Conservation (phyloP, 2,797 vertebrate species). For the Diglossa cyanea region DNA sequence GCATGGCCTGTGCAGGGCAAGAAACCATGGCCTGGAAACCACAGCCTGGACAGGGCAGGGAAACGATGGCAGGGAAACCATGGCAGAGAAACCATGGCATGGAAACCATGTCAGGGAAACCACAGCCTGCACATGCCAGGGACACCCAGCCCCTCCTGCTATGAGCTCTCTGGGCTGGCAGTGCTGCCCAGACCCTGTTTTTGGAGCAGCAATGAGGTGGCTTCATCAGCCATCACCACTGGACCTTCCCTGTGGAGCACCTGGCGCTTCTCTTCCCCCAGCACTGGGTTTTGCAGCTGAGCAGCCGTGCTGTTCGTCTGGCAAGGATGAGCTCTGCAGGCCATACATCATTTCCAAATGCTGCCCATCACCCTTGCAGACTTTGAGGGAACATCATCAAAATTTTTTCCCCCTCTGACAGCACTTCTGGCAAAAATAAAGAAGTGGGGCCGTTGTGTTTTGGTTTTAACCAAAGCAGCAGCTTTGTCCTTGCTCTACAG, state of each 20-base stretch:
- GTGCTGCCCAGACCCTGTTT: accelerated
- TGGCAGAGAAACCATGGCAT: accelerated
- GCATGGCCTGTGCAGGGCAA: too few relatives aligned
- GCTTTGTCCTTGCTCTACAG: not conserved
- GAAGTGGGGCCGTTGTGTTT: not conserved
- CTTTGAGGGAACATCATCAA: not conserved
- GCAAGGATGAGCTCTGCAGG: not conserved
- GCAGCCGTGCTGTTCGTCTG: not conserved
- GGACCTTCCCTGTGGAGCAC: not conserved
- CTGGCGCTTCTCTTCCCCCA: not conserved
- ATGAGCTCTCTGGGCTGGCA: not conserved
- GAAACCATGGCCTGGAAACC: not conserved
- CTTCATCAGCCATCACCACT: not conserved
- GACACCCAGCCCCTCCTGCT: not conserved
- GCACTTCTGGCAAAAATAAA: not conserved
- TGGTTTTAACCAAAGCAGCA: not conserved
- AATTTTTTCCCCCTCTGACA: not conserved
- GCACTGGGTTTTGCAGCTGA: not conserved
- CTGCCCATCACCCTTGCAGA: not conserved
- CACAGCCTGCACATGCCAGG: accelerated
- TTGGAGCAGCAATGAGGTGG: not conserved
- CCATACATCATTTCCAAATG: not conserved
- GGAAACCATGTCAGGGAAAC: not conserved
- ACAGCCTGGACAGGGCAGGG: accelerated
- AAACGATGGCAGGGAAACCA: too few relatives aligned